These are phyloP conservation scores for Tricholauxania praeusta DNA, from an alignment of 2,888 invertebrate genomes.

Conservation along the genomic window DNA sequence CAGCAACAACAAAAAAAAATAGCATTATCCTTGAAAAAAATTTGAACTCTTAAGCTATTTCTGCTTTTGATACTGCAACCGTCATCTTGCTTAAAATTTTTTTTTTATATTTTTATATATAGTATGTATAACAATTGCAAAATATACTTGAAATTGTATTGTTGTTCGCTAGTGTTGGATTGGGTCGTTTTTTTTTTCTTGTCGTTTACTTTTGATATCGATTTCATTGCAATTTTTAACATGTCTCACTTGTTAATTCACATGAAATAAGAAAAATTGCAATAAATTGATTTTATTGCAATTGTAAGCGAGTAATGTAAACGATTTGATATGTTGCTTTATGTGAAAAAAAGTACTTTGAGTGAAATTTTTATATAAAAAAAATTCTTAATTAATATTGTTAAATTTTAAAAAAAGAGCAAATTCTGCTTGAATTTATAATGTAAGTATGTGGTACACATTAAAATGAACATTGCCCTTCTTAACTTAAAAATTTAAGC, in stretches of 20 bases:
- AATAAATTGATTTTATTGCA: conserved; percentile 11
- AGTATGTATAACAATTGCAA: background rate
- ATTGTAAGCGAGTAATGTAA: background rate
- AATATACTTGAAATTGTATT: background rate
- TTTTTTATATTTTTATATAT: background rate
- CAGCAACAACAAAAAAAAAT: conserved; percentile 14
- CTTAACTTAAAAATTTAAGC: no score
- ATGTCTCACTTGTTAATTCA: background rate
- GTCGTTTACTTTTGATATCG: conserved; percentile 1
- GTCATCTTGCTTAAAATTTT: conserved; percentile 15
- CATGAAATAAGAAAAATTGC: background rate
- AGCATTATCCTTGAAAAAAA: background rate
- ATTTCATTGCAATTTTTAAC: background rate
- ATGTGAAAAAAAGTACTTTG: no score
- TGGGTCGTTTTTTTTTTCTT: background rate
- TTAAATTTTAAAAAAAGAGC: no score
- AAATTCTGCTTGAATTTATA: no score
- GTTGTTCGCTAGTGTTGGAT: background rate
- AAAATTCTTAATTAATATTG: no score
- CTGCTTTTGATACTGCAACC: conserved; percentile 19
- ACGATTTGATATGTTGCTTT: background rate
- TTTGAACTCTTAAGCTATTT: conserved; percentile 30
- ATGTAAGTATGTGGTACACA: no score
- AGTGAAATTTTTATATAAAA: no score
- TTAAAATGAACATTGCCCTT: no score